phyloP scores from a whole-genome alignment of 2,113 vertebrate genomes.

The Apeltes quadracus region DNA sequence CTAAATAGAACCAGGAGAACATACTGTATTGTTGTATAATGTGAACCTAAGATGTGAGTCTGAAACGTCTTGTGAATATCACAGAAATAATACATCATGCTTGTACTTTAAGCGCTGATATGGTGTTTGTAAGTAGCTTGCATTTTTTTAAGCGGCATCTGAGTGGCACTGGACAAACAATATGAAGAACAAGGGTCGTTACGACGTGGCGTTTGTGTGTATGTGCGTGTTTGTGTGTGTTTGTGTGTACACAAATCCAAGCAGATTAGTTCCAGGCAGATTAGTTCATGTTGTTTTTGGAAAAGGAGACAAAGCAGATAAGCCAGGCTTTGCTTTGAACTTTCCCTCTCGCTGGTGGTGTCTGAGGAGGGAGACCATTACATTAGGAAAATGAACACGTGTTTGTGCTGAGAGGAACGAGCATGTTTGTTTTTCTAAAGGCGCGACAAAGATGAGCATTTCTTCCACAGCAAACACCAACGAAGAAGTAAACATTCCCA shows the following conservation, averaged over 20 bases:
- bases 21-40: background rate
- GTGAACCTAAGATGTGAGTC: background rate
- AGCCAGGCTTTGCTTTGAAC: slow-evolving; percentile 44
- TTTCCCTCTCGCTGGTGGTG: background rate
- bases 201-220: slow-evolving; percentile 23
- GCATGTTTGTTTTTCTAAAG: slow-evolving; percentile 44
- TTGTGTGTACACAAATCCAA: slow-evolving; percentile 33
- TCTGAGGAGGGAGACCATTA: slow-evolving; percentile 5
- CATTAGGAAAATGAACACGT: background rate
- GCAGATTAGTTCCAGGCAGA: slow-evolving; percentile 40
- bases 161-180: slow-evolving; percentile 31
- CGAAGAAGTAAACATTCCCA: slow-evolving; percentile 59
- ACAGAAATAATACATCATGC: slow-evolving; percentile 25
- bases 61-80: slow-evolving; percentile 24
- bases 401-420: background rate
- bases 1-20: slow-evolving; percentile 7
- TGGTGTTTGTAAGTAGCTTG: slow-evolving; percentile 33
- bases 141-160: slow-evolving; percentile 45
- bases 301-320: slow-evolving; percentile 53
- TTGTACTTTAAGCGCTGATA: slow-evolving; percentile 17
- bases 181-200: slow-evolving; percentile 36
- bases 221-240: slow-evolving; percentile 26
- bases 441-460: slow-evolving; percentile 33
- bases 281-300: slow-evolving; percentile 64
- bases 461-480: slow-evolving; percentile 33